These are phyloP conservation scores for Paraescarpia echinospica DNA, from an alignment of 1,140 invertebrate species.

Conservation along the genomic window DNA sequence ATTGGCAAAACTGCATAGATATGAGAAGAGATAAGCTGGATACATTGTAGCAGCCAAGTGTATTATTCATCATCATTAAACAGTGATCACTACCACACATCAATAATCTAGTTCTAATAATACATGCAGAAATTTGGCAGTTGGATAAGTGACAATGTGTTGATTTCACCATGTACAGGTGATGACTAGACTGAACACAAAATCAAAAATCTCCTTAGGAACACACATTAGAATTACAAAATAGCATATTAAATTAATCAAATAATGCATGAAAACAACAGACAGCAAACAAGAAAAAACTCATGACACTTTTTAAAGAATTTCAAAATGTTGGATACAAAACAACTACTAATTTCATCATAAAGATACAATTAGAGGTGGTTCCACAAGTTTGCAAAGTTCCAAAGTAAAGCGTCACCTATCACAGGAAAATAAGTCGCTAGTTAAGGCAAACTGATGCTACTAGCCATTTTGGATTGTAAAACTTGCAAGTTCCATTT, in stretches of 20 bases:
- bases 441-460: no score
- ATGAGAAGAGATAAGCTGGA: background rate
- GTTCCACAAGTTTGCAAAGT: no score
- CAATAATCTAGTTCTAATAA: background rate
- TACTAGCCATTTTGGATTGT: no score
- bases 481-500: no score
- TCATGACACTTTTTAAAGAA: no score
- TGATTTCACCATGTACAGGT: background rate
- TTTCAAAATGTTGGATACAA: background rate
- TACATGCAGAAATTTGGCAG: background rate
- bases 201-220: no score
- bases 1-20: background rate
- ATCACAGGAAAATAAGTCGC: no score
- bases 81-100: background rate
- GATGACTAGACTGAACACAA: background rate
- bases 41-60: background rate
- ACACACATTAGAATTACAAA: background rate
- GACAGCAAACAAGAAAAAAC: background rate
- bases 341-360: background rate
- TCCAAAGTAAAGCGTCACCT: no score
- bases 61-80: background rate
- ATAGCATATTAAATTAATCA: background rate
- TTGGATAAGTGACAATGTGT: background rate
- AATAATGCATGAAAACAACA: background rate
- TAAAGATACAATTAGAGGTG: background rate